These are phyloP conservation scores for Pinctada fucata DNA, from an alignment of 2,888 invertebrate species.

Conservation along the genomic window DNA sequence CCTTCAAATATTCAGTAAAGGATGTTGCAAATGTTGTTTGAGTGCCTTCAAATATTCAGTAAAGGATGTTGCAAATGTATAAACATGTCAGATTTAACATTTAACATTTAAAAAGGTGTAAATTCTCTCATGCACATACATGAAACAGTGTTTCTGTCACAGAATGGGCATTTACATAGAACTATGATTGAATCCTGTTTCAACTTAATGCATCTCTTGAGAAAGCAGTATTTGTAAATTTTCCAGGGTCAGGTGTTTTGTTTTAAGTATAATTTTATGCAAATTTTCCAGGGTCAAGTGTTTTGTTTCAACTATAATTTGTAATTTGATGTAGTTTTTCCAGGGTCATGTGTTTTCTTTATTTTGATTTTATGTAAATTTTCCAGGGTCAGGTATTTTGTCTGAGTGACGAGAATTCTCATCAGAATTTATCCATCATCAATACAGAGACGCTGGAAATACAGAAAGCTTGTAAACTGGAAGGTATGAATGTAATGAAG, in stretches of 20 bases:
- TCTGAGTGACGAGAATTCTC: conserved; percentile 81
- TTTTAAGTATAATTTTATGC: neutral
- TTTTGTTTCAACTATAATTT: neutral
- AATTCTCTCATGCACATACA: too few relatives aligned
- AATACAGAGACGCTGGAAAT: conserved; percentile 80
- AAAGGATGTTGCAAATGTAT: too few relatives aligned
- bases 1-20: too few relatives aligned
- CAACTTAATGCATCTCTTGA: too few relatives aligned
- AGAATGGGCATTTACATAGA: too few relatives aligned
- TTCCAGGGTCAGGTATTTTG: conserved; percentile 87
- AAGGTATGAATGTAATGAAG: conserved; percentile 54
- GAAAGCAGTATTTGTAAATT: neutral
- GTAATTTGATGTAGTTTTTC: neutral
- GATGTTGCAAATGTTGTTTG: too few relatives aligned
- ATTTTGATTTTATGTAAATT: conserved; percentile 18
- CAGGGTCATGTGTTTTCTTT: neutral
- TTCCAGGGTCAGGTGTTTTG: neutral
- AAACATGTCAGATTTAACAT: too few relatives aligned
- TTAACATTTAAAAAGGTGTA: too few relatives aligned
- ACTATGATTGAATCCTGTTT: too few relatives aligned
- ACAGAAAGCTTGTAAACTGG: conserved; percentile 62
- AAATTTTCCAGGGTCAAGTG: neutral
- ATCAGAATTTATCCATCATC: conserved; percentile 80
- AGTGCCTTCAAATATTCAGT: too few relatives aligned
- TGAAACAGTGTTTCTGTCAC: too few relatives aligned